Base-by-base conservation (phyloP, 2,113 vertebrate species). In the Syrrhaptes paradoxus region DNA sequence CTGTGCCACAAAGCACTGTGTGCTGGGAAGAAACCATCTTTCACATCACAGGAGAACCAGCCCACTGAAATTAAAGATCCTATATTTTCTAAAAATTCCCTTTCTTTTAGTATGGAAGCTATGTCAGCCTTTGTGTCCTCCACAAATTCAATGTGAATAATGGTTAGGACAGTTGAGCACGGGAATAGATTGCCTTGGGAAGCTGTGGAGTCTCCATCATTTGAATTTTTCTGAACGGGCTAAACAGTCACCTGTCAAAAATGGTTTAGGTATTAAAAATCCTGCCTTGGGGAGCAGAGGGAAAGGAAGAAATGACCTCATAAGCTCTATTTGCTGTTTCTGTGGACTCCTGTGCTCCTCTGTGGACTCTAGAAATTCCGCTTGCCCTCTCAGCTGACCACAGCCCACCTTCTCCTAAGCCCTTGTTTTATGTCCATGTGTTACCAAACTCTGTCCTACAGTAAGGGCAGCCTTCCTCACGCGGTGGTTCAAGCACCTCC, bases 181-280 rank as follows among this genome's bases (percentile, higher is more conserved):
- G 63, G 79, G 54, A 93, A 62, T 1, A 71, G 59, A 90, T 71
- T 63, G 93, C 92, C 94, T 83, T 78, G 34, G 83, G 93, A 95
- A 93, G 32, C 26, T 67, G 24, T 36, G 34, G 32, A 80, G 55
- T 48, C 43, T 86, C 75, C 65, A 74, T 74, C 43, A 68, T 29
- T 76, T 74, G 48, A 80, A 51, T 90, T 93, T 74, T 82, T 92
- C 72, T 93, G 55, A 95, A 63, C 2, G 0, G 76, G 43, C 72
- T 81, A 59, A 96, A 96, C 29, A 89, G 61, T 86, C 86, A 95
- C 78, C 88, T 95, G 92, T 86, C 95, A 93, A 67, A 92, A 93
- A 63, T 3, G 2, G 48, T 84, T 87, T 61, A 90, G 71, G 55
- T 61, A 59, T 46, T 77, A 86, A 52, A 93, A 90, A 34, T 24